Evolutionary conservation across 2,888 invertebrate genomes (phyloP), one percentile per base, ranked within the genome.

Genomic region (Ectemnius lituratus): DNA sequence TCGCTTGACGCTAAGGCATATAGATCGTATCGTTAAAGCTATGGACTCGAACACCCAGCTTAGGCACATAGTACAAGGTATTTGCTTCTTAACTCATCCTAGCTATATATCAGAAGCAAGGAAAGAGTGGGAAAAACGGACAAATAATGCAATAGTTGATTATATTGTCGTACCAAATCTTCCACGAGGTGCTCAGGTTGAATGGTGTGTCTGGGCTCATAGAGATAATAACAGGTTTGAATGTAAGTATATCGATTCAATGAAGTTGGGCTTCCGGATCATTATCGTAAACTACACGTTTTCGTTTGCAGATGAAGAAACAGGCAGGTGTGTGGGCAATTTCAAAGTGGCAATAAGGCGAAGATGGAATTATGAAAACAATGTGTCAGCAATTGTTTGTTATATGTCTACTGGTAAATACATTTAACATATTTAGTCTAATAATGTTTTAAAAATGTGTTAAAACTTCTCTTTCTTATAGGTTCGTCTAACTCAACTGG

Each of bases 121-220:
- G 65, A 93, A 95, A 59, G 95, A 97, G 89, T 95, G 97, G 94
- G 96, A 94, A 91, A 93, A 95, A 75, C 94, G 95, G 80, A 96
- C 97, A 65, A 96, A 96, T 73, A 97, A 97, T 90, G 96, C 96
- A 63, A 96, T 97, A 81, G 95, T 96, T 86, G 96, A 97, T 92
- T 96, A 96, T 91, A 94, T 97, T 61, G 96, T 97, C 62, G 95
- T 98, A 73, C 93, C 95, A 28, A 94, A 93, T 27, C 92, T 98
- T 87, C 98, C 98, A 1, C 93, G 95, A 62, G 93, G 92, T 79
- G 97, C 97, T 23, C 92, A 94, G 65, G 95, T 98, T 23, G 98
- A 98, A 91, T 98, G 98, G 98, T 97, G 97, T 90, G 96, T 97
- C 74, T 97, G 97, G 96, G 96, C 96, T 57, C 97, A 97, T 90